Evolutionary conservation across 2,797 vertebrate species (phyloP).

Genomic region (Podargus strigoides): DNA sequence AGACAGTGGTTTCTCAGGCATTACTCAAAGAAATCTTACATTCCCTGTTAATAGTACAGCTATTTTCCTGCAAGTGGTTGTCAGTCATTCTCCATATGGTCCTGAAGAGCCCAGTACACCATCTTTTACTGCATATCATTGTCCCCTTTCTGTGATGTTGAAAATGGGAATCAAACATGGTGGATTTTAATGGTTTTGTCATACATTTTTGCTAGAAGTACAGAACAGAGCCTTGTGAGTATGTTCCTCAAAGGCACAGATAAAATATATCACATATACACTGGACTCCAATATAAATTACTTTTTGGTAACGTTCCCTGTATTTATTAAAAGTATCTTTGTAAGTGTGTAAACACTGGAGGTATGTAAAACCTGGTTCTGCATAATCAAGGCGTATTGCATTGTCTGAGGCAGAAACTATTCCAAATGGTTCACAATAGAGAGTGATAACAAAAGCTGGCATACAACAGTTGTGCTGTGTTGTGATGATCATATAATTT

Average conservation of each 20-base stretch:
- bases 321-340: not conserved
- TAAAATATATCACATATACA: not conserved
- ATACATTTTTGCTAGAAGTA: not conserved
- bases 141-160: not conserved
- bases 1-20: not conserved
- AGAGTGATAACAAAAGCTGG: not conserved
- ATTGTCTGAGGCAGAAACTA: not conserved
- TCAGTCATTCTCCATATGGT: not conserved
- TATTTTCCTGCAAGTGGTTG: not conserved
- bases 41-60: not conserved
- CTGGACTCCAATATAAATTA: not conserved
- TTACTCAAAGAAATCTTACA: not conserved
- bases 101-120: not conserved
- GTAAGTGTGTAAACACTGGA: not conserved
- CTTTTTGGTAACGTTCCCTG: not conserved
- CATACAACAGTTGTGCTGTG: not conserved
- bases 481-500: not conserved
- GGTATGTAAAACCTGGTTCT: not conserved
- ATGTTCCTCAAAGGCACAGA: not conserved
- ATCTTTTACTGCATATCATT: not conserved
- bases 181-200: not conserved
- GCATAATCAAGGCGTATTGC: not conserved
- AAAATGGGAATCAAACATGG: not conserved
- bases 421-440: not conserved
- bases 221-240: not conserved